Percentiles rank a stretch among this genome's conserved stretches.
These are phyloP conservation scores for Calidris pugnax DNA, from an alignment of 2,113 vertebrate genomes.

Conservation along the genomic window DNA sequence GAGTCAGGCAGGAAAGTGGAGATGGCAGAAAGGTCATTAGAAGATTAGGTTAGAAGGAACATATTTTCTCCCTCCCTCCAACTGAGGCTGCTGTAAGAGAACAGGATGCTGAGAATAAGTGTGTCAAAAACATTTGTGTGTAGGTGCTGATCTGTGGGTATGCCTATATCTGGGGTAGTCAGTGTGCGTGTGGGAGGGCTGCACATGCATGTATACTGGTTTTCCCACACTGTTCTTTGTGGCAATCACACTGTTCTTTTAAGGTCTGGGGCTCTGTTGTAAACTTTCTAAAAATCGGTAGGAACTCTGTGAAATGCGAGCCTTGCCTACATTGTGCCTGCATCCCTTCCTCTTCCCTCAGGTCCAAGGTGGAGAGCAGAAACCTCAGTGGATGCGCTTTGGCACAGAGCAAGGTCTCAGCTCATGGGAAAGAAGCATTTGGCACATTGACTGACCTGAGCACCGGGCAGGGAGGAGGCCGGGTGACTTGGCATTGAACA, in stretches of 20 bases:
- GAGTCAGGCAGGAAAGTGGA: background rate
- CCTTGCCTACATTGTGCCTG: background rate
- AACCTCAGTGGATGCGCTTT: background rate
- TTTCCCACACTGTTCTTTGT: slow-evolving; percentile 67
- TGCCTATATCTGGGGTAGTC: slow-evolving; percentile 69
- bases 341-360: background rate
- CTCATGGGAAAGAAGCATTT: background rate
- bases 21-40: slow-evolving; percentile 35
- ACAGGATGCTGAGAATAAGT: slow-evolving; percentile 64
- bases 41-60: slow-evolving; percentile 46
- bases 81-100: slow-evolving; percentile 48
- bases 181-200: slow-evolving; percentile 56
- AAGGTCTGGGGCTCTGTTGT: slow-evolving; percentile 37
- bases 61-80: slow-evolving; percentile 47
- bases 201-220: slow-evolving; percentile 64
- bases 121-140: slow-evolving; percentile 68
- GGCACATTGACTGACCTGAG: background rate
- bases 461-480: background rate
- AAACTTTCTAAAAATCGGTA: slow-evolving; percentile 34
- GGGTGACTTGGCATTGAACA: background rate
- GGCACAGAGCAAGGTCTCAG: background rate
- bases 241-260: slow-evolving; percentile 63
- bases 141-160: slow-evolving; percentile 70
- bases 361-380: background rate
- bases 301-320: background rate